These are phyloP conservation scores for Pycnomerus fuliginosus DNA, from an alignment of 2,888 invertebrate species.

Conservation along the genomic window DNA sequence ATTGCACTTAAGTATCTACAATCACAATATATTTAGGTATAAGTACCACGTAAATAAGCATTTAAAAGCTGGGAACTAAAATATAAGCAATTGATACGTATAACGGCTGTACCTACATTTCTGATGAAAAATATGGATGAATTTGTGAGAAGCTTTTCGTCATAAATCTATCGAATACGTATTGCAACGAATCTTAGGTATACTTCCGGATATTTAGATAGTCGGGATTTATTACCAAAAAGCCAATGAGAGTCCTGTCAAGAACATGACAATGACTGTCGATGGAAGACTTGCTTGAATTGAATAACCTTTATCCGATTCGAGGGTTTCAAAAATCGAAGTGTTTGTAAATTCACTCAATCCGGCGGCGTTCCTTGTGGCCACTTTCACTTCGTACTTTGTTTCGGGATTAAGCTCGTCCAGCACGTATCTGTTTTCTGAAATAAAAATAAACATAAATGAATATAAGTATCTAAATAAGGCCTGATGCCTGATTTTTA, in stretches of 20 bases:
- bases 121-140: conserved; percentile 1
- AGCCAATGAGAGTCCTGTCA: not conserved
- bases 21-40: too few species aligned
- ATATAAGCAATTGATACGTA: too few species aligned
- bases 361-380: conserved; percentile 59
- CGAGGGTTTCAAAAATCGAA: conserved; percentile 39
- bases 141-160: not conserved
- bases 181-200: not conserved
- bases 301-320: too few species aligned
- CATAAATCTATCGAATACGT: not conserved
- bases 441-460: conserved; percentile 2
- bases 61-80: too few species aligned
- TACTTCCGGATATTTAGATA: not conserved
- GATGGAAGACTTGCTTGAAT: too few species aligned
- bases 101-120: too few species aligned
- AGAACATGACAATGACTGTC: too few species aligned
- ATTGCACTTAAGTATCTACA: conserved; percentile 19
- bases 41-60: too few species aligned
- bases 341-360: conserved; percentile 47
- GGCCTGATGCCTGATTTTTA: too few species aligned
- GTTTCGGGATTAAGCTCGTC: conserved; percentile 54
- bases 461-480: not conserved
- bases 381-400: conserved; percentile 57
- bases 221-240: conserved; percentile 13
- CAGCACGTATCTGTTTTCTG: conserved; percentile 56